phyloP scores from a whole-genome alignment of 2,113 vertebrate species.

The Panthera tigris region DNA sequence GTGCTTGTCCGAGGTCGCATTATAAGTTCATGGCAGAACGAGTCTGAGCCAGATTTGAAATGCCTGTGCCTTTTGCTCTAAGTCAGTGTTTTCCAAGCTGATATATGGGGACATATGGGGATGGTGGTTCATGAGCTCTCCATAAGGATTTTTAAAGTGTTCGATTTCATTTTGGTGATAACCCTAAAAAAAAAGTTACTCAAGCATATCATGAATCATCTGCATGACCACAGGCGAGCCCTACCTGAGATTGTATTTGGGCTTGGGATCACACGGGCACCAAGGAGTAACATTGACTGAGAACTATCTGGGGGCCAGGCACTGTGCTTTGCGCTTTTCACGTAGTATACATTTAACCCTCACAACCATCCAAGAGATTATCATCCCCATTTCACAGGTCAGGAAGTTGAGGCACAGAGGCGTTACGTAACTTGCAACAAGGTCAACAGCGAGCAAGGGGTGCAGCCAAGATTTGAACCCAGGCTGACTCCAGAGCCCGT shows the following conservation, averaged over 20 bases:
- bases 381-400: neutral
- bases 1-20: neutral
- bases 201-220: neutral
- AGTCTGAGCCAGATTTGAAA: neutral
- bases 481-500: neutral
- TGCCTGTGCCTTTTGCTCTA: neutral
- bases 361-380: neutral
- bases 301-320: neutral
- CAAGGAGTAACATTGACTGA: neutral
- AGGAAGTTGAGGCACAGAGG: neutral
- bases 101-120: neutral
- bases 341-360: neutral
- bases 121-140: neutral
- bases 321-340: neutral
- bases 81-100: neutral
- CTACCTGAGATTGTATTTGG: neutral
- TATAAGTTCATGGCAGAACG: neutral
- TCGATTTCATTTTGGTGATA: constrained; percentile 1
- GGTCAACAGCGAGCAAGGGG: neutral
- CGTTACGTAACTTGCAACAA: neutral
- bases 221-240: neutral
- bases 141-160: neutral
- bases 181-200: neutral
- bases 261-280: neutral
- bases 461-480: neutral